Evolutionary conservation across 2,113 vertebrate genomes (phyloP), one percentile per base, ranked within the genome.

Genomic region (Bambusicola thoracicus): DNA sequence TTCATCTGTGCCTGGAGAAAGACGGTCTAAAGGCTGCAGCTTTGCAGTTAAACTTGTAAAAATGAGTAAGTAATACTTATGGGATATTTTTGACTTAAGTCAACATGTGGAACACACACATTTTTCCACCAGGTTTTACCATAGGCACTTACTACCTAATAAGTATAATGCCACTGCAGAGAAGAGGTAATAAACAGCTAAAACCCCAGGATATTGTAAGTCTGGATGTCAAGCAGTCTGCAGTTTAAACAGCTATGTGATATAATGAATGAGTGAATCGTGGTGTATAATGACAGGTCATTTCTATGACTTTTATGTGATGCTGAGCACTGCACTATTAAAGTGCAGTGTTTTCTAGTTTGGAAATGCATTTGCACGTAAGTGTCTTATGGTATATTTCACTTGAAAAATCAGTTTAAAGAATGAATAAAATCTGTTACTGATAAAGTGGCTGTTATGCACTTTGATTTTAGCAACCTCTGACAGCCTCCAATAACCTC

Each of bases 31-130:
- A 93, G 83, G 89, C 78, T 92, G 95, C n/a, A 92, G 58, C 82
- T 92, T 98, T 97, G 88, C 73, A 90, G 88, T 69, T 90, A 77
- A 87, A 65, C 53, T 90, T 96, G 76, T 93, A 95, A 92, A 96
- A 92, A 78, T 58, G 68, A 95, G 80, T 85, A 84, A 97, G 95
- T 94, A 95, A 46, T 77, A 72, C 70, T 59, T 81, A 21, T 61
- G 63, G 56, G 67, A 65, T 77, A 10, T 53, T 79, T 36, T 80
- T 53, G 51, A 53, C 51, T 53, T 86, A 89, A 87, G 62, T 70
- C 59, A 86, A 87, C 55, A 92, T 24, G 11, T 70, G 82, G 92
- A 69, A 41, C 62, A 41, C 72, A 46, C 38, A 89, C 13, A 53
- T 36, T 29, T 55, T 96, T 94, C 91, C 65, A 38, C 69, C 13